phyloP scores from a whole-genome alignment of 2,888 invertebrate genomes.

The Dryocosmus kuriphilus region DNA sequence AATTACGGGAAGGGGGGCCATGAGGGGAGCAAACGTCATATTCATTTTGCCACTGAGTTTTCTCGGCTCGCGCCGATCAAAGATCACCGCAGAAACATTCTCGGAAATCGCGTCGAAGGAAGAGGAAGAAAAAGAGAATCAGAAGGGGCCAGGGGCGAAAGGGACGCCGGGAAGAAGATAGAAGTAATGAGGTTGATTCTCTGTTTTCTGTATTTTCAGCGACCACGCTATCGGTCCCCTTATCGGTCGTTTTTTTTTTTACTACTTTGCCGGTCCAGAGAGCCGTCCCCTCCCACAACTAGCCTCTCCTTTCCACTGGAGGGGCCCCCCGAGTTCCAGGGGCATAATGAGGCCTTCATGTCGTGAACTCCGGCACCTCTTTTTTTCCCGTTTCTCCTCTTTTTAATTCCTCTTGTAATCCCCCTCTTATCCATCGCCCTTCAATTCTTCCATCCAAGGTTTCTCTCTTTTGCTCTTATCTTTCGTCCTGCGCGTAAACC shows the following conservation, averaged over 20 bases:
- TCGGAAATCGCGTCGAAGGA: slow-evolving; percentile 65
- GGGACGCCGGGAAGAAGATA: slow-evolving; percentile 63
- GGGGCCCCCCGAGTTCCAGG: slow-evolving; percentile 53
- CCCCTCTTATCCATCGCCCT: slow-evolving; percentile 7
- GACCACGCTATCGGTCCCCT: slow-evolving; percentile 70
- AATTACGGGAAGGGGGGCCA: slow-evolving; percentile 2
- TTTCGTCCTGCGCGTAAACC: slow-evolving; percentile 28
- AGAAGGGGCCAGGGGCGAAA: slow-evolving; percentile 34
- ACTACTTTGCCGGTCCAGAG: slow-evolving; percentile 39
- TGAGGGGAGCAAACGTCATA: slow-evolving; percentile 9
- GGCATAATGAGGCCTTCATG: slow-evolving; percentile 73
- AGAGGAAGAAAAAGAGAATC: slow-evolving; percentile 47
- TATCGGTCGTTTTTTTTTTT: slow-evolving; percentile 68
- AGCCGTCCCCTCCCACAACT: slow-evolving; percentile 44
- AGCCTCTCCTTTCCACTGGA: slow-evolving; percentile 47
- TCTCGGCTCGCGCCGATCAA: slow-evolving; percentile 58
- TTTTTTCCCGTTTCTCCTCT: slow-evolving; percentile 44
- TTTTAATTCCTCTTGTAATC: slow-evolving; percentile 46
- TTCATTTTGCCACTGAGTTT: slow-evolving; percentile 42
- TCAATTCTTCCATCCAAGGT: neutral
- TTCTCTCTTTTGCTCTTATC: slow-evolving; percentile 30
- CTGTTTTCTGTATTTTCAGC: slow-evolving; percentile 74
- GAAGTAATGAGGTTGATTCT: slow-evolving; percentile 75
- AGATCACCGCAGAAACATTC: slow-evolving; percentile 70
- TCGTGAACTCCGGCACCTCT: slow-evolving; percentile 68